A percentile compares a stretch with the other conserved stretches of the same genome.
Evolutionary conservation across 1,140 invertebrate species (phyloP).

Genomic region (Eueides isabella): DNA sequence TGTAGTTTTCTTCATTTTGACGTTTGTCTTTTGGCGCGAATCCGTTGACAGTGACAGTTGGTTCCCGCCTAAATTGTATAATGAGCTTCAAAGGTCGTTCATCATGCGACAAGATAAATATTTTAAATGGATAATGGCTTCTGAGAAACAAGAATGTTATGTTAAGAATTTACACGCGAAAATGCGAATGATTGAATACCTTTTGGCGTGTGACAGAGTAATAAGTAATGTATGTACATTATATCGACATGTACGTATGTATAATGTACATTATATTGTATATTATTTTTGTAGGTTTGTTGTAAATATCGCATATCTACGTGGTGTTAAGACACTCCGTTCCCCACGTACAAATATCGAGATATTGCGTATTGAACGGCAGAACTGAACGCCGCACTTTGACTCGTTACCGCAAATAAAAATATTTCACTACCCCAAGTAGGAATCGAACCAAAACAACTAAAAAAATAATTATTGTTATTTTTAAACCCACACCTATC

Average conservation of each 20-base stretch:
- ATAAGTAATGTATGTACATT: no score
- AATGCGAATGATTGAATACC: constrained; percentile 6
- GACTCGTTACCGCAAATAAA: no score
- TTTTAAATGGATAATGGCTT: constrained; percentile 20
- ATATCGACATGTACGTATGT: background rate
- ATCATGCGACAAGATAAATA: constrained; percentile 19
- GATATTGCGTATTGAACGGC: no score
- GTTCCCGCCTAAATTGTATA: constrained; percentile 34
- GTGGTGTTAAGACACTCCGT: background rate
- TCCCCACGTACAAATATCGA: no score
- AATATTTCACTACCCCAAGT: no score
- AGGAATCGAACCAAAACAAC: no score
- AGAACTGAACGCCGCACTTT: no score
- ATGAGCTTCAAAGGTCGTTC: constrained; percentile 24
- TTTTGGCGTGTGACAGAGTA: background rate
- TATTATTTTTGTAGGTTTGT: no score
- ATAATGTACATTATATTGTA: background rate
- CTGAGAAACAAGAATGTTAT: constrained; percentile 2
- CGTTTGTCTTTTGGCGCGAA: constrained; percentile 2
- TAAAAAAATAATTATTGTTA: no score
- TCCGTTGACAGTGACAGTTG: constrained; percentile 30
- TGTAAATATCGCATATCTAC: no score
- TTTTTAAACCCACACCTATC: background rate
- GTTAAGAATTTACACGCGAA: constrained; percentile 14
- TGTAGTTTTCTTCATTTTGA: background rate